phyloP scores from a whole-genome alignment of 2,113 vertebrate species.

The Pelusios castaneus region DNA sequence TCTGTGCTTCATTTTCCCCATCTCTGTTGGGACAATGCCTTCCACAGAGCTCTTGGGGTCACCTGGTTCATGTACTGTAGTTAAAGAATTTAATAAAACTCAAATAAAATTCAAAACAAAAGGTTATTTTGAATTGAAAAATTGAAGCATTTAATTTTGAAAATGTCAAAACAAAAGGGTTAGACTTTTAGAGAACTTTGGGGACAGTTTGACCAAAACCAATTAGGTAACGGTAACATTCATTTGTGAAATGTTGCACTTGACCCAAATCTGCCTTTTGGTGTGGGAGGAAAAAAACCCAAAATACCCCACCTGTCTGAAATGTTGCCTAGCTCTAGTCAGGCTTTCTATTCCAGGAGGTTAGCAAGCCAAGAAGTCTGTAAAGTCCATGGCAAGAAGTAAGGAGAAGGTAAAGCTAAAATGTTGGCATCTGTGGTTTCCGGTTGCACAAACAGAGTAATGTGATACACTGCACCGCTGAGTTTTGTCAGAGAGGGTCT shows the following conservation, averaged over 20 bases:
- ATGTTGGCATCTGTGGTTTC: background rate
- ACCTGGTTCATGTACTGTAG: conserved; percentile 14
- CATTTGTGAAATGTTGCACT: too few relatives aligned
- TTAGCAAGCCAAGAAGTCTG: background rate
- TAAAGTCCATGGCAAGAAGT: background rate
- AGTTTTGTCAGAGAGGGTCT: conserved; percentile 9
- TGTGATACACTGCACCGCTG: background rate
- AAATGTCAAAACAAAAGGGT: too few relatives aligned
- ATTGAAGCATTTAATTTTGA: too few relatives aligned
- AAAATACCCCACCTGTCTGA: too few relatives aligned
- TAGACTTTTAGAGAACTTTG: too few relatives aligned
- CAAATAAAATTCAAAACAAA: too few relatives aligned
- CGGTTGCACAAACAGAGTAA: background rate
- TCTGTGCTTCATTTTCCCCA: background rate
- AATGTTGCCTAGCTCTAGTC: background rate
- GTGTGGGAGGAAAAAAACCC: too few relatives aligned
- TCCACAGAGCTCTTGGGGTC: background rate
- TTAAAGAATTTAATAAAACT: background rate
- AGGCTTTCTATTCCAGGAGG: background rate
- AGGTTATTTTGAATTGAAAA: too few relatives aligned
- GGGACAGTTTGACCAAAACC: too few relatives aligned
- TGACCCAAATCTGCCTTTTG: too few relatives aligned
- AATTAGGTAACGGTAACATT: too few relatives aligned
- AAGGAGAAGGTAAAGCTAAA: background rate
- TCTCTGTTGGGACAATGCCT: background rate